Evolutionary conservation across 1,140 invertebrate species (phyloP), one percentile per base, ranked within the genome.

Genomic region (Carcinoscorpius rotundicauda): DNA sequence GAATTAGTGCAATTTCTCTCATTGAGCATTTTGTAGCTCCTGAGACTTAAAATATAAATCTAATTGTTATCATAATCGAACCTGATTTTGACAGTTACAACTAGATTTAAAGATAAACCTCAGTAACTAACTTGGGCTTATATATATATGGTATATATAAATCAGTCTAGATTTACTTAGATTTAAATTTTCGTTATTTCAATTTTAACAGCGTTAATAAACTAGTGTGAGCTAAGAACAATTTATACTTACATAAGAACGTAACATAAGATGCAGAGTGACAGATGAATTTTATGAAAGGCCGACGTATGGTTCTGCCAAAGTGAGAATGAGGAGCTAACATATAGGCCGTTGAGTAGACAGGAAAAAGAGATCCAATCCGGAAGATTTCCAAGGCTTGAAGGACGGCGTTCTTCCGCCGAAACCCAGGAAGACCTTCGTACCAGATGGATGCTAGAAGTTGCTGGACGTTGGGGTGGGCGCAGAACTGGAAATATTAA

Each of bases 271-370:
- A 97, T 1, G 93, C 93, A 52, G 93, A 97, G 78, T 98, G 92
- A 75, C 94, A 98, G 65, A 98, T 91, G 79, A 98, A 98, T 79
- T 98, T 98, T 80, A 98, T 98, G 80, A 98, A 98, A 4, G 96
- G 96, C 76, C 96, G 97, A 60, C 93, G 83, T 80, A 98, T 87
- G 4, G 93, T 93, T 72, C 91, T 87, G 8, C 94, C 94, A 66
- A 91, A 82, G 62, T 83, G 81, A 53, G 91, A 94, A 76, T 94
- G 88, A 1, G 96, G 95, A 6, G 92, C 90, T 51, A 95, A 80
- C 72, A 97, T 89, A 78, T 98, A 98, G 57, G 88, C 89, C 51
- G 93, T 79, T 51, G 93, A 92, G 78, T 96, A 92, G 67, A 98
- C 82, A n/a, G 95, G 95, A 79, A 98, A 95, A 68, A 97, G 81